Conservation (phyloP, 1,140 invertebrate genomes). For the Sitobion miscanthi region DNA sequence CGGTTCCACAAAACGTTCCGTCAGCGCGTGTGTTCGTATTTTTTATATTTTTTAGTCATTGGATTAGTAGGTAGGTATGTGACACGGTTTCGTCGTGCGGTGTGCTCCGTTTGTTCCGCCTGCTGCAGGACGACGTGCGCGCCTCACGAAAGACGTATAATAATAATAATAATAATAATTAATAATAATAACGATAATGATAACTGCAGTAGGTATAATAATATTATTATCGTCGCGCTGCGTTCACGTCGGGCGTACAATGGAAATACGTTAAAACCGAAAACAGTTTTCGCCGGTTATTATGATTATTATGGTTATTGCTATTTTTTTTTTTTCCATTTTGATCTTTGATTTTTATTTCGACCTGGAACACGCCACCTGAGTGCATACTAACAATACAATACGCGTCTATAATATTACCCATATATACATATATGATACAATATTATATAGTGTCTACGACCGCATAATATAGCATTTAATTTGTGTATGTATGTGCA, state of each 20-base stretch:
- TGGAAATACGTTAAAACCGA: not conserved
- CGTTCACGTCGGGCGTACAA: not conserved
- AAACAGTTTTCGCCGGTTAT: not conserved
- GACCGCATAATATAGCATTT: not conserved
- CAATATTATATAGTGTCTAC: not conserved
- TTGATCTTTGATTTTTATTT: slow-evolving; percentile 1
- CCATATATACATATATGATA: too few species aligned
- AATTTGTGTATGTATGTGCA: not conserved
- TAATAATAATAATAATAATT: not conserved
- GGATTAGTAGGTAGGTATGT: slow-evolving; percentile 41
- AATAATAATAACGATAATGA: not conserved
- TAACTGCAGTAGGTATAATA: not conserved
- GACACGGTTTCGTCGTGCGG: slow-evolving; percentile 22
- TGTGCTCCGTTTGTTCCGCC: slow-evolving; percentile 35
- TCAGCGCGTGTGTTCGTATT: not conserved
- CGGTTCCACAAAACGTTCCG: not conserved
- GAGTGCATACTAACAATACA: not conserved
- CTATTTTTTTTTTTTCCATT: not conserved
- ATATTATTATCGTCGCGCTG: not conserved
- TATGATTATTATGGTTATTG: not conserved
- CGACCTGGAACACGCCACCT: not conserved
- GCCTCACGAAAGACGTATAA: not conserved
- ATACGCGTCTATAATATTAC: not conserved
- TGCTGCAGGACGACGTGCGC: not conserved
- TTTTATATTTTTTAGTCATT: slow-evolving; percentile 18